Percentiles rank a stretch among this genome's conserved stretches.
phyloP scores from a whole-genome alignment of 2,888 invertebrate species.

The Xanthorhoe spadicearia region DNA sequence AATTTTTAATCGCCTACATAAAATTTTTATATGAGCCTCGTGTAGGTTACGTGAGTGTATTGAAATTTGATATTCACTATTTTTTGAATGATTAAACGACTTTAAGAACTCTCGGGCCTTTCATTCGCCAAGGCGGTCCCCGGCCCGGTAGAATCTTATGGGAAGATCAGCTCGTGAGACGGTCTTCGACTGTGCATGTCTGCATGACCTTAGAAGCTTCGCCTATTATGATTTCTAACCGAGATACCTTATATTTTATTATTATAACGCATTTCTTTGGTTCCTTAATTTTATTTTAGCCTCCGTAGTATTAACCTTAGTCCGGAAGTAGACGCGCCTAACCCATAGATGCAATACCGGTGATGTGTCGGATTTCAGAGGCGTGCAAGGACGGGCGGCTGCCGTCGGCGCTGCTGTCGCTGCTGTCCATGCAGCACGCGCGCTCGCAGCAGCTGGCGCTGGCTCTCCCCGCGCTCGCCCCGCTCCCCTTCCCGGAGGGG shows the following conservation, averaged over 20 bases:
- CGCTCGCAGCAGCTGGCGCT: conserved; percentile 51
- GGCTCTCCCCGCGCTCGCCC: conserved; percentile 56
- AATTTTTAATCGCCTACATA: conserved; percentile 43
- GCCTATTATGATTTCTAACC: conserved; percentile 82
- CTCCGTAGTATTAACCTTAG: conserved; percentile 83
- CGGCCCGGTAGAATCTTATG: conserved; percentile 66
- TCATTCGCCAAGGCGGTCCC: conserved; percentile 58
- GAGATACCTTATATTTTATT: conserved; percentile 72
- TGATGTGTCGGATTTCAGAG: conserved; percentile 81
- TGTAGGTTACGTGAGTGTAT: conserved; percentile 65
- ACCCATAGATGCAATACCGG: conserved; percentile 77
- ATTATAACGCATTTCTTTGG: conserved; percentile 85
- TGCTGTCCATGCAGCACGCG: conserved; percentile 21
- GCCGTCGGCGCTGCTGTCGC: conserved; percentile 76
- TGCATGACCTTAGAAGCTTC: conserved; percentile 84
- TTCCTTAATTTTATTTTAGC: conserved; percentile 84
- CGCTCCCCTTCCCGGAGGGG: conserved; percentile 67
- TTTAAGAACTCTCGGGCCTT: conserved; percentile 57
- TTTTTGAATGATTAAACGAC: conserved; percentile 77
- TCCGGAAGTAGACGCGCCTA: conserved; percentile 76
- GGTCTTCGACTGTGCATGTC: conserved; percentile 80
- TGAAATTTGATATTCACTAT: conserved; percentile 72
- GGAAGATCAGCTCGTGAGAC: conserved; percentile 76
- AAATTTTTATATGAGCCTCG: conserved; percentile 73
- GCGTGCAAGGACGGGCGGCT: conserved; percentile 71